Percentiles rank a stretch among this genome's conserved stretches.
Conservation (phyloP, 2,113 vertebrate genomes). For the Pipa parva region DNA sequence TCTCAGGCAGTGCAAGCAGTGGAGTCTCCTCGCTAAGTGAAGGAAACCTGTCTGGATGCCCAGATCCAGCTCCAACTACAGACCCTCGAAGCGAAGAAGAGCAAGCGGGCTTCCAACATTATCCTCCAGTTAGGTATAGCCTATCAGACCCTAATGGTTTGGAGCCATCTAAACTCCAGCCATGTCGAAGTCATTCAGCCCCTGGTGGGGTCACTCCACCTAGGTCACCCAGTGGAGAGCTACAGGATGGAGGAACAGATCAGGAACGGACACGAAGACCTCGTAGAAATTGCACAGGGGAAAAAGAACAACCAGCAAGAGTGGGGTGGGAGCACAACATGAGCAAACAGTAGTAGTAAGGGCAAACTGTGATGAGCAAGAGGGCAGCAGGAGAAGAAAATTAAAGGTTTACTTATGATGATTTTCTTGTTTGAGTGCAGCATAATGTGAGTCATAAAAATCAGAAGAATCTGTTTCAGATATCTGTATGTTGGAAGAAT, state of each 20-base stretch:
- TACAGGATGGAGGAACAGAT: constrained; percentile 78
- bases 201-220: constrained; percentile 75
- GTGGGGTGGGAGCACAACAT: constrained; percentile 89
- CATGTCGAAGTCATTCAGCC: constrained; percentile 88
- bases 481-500: background rate
- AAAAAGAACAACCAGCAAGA: constrained; percentile 81
- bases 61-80: constrained; percentile 81
- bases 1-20: constrained; percentile 93
- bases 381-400: background rate
- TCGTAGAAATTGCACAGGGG: constrained; percentile 67
- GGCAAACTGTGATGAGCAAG: constrained; percentile 26
- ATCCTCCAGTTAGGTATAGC: constrained; percentile 90
- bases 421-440: too few relatives aligned
- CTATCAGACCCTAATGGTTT: constrained; percentile 83
- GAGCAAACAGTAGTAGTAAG: constrained; percentile 75
- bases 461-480: background rate
- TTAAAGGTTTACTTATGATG: background rate
- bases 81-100: constrained; percentile 88
- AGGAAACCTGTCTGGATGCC: constrained; percentile 82
- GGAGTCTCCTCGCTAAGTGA: constrained; percentile 92
- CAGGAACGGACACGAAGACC: constrained; percentile 79
- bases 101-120: constrained; percentile 81
- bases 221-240: constrained; percentile 66
- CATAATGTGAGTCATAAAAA: too few relatives aligned
- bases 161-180: constrained; percentile 82